Evolutionary conservation across 2,113 vertebrate species (phyloP).

Genomic region (Numida meleagris): DNA sequence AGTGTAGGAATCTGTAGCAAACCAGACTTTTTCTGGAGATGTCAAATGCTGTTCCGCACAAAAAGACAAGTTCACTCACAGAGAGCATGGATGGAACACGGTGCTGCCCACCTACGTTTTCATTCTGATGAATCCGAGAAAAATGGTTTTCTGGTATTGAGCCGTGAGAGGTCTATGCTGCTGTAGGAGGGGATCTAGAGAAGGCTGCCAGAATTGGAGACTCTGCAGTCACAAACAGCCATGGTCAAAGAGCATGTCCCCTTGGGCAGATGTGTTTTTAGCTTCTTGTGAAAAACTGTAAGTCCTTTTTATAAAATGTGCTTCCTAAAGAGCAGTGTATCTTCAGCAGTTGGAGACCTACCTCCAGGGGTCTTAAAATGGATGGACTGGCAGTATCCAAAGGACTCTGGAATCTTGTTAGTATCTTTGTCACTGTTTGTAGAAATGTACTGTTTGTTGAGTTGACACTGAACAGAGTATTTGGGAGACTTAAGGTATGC

Average conservation of each 20-base stretch:
- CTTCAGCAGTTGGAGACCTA: background rate
- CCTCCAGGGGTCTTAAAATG: background rate
- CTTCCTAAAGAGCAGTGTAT: background rate
- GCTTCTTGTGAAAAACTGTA: background rate
- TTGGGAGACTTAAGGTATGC: background rate
- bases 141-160: background rate
- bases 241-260: background rate
- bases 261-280: background rate
- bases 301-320: background rate
- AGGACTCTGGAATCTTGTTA: background rate
- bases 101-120: background rate
- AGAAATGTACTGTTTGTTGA: background rate
- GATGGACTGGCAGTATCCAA: background rate
- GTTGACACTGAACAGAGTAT: background rate
- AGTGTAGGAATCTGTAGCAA: fast-evolving
- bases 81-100: background rate
- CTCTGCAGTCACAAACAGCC: background rate
- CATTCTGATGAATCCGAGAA: fast-evolving
- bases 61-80: fast-evolving
- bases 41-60: background rate
- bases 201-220: background rate
- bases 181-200: fast-evolving
- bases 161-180: background rate
- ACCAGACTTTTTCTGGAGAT: background rate
- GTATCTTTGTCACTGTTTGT: background rate